Conservation (phyloP, 2,888 invertebrate genomes). For the Drosophila melanocephala region DNA sequence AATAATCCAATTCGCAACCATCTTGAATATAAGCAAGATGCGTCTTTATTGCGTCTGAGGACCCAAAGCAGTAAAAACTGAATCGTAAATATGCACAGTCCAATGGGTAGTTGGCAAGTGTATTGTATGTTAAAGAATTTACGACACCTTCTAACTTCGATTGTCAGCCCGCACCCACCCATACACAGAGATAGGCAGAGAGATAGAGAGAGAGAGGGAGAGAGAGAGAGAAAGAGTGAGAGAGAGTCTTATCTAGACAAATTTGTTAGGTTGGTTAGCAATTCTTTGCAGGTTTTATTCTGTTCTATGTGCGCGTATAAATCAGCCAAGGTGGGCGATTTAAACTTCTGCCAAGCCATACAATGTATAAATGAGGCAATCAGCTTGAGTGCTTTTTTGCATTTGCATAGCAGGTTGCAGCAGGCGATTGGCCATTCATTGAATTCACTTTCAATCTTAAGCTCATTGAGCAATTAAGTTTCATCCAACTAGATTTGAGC, state of each 20-base stretch:
- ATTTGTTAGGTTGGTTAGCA: slow-evolving; percentile 39
- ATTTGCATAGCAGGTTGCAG: slow-evolving; percentile 8
- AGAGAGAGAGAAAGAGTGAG: neutral
- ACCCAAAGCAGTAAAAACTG: neutral
- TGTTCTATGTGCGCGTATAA: slow-evolving; percentile 43
- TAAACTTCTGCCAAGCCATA: slow-evolving; percentile 4
- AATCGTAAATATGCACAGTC: slow-evolving; percentile 53
- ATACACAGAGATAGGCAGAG: neutral
- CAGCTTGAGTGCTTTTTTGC: slow-evolving; percentile 60
- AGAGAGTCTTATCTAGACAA: slow-evolving; percentile 1
- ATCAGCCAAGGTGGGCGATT: slow-evolving; percentile 40
- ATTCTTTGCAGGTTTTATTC: slow-evolving; percentile 54
- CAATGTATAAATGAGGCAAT: slow-evolving; percentile 55
- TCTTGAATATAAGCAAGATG: neutral
- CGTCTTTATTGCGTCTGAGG: neutral
- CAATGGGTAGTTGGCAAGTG: slow-evolving; percentile 19
- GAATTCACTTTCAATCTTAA: slow-evolving; percentile 40
- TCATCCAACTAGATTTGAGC: neutral
- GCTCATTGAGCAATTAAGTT: slow-evolving; percentile 5
- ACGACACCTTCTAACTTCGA: slow-evolving; percentile 58
- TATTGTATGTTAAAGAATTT: slow-evolving; percentile 46
- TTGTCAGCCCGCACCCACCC: slow-evolving; percentile 24
- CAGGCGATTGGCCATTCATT: slow-evolving; percentile 14
- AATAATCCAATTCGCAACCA: neutral
- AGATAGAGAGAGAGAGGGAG: neutral